phyloP scores from a whole-genome alignment of 1,140 invertebrate genomes.

The Anastatus disparis region DNA sequence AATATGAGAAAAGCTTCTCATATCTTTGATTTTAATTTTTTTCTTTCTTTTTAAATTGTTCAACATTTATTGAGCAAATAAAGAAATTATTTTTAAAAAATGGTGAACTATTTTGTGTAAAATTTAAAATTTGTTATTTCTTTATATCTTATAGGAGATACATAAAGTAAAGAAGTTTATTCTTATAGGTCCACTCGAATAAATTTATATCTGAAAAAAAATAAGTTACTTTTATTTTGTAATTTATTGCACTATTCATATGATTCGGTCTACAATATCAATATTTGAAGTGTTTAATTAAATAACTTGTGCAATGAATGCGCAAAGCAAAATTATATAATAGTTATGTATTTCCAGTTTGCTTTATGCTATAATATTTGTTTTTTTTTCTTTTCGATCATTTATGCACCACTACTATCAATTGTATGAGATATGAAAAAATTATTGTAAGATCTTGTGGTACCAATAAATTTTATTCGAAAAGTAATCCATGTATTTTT shows the following conservation, averaged over 20 bases:
- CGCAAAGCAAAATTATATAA: conserved; percentile 46
- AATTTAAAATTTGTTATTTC: conserved; percentile 45
- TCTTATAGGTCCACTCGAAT: conserved; percentile 17
- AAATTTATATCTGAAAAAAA: conserved; percentile 36
- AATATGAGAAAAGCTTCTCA: conserved; percentile 14
- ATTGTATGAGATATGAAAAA: conserved; percentile 48
- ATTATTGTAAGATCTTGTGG: conserved; percentile 54
- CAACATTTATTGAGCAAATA: background rate
- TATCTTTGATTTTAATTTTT: conserved; percentile 18
- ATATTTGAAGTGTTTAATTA: conserved; percentile 38
- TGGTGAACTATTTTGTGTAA: conserved; percentile 31
- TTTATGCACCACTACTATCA: conserved; percentile 57
- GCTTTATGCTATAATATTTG: conserved; percentile 20
- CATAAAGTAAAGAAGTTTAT: conserved; percentile 13
- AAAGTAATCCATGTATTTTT: background rate
- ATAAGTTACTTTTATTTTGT: too few relatives aligned
- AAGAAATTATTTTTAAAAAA: conserved; percentile 16
- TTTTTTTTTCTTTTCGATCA: conserved; percentile 52
- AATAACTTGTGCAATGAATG: conserved; percentile 37
- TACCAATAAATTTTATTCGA: conserved; percentile 57
- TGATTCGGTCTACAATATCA: too few relatives aligned
- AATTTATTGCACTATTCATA: too few relatives aligned
- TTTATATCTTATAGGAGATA: conserved; percentile 34
- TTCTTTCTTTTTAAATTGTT: conserved; percentile 8
- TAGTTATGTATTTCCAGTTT: conserved; percentile 44